Evolutionary conservation across 2,888 invertebrate species (phyloP), one percentile per base, ranked within the genome.

Genomic region (Hermodice carunculata): DNA sequence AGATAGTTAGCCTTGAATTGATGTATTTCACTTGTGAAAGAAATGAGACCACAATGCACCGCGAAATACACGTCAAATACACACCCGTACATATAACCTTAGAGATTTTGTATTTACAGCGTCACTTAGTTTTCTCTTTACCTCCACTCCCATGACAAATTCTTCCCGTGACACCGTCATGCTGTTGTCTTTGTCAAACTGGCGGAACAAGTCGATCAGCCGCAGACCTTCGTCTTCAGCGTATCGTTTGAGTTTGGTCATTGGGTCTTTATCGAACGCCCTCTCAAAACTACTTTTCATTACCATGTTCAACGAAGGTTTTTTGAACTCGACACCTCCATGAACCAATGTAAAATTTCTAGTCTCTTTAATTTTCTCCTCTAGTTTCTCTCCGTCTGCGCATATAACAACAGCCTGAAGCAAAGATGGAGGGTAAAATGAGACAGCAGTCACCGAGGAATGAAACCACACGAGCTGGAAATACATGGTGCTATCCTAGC

Each of bases 161-260:
- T 83, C 83, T 14, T 80, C 76, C 32, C 60, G 67, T 5, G 74
- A 72, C 32, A 83, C 74, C 1, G 71, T 61, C 66, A 67, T 73
- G 52, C 76, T 81, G n/a, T 75, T 66, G 66, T 83, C 81, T 48
- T 76, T 81, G 70, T 83, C 83, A 44, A 83, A 78, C 59, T 81
- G 80, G 58, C 75, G 74, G 66, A 83, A 82, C 19, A 83, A 66
- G 63, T 83, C 83, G 26, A 83, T 69, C 11, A 83, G 74, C 24
- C 83, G 70, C 56, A 81, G 77, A 5, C 81, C 79, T 6, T 71
- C 66, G 5, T 73, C 64, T 26, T 72, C 72, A 4, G 75, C 70
- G 52, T 76, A 80, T 24, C 68, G 64, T 42, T 71, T 73, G n/a
- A 83, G 65, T 56, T 78, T 81, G 32, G 78, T 76, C 72, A 79